Conservation (phyloP, 2,797 vertebrate species). For the Gymnocypris eckloni region DNA sequence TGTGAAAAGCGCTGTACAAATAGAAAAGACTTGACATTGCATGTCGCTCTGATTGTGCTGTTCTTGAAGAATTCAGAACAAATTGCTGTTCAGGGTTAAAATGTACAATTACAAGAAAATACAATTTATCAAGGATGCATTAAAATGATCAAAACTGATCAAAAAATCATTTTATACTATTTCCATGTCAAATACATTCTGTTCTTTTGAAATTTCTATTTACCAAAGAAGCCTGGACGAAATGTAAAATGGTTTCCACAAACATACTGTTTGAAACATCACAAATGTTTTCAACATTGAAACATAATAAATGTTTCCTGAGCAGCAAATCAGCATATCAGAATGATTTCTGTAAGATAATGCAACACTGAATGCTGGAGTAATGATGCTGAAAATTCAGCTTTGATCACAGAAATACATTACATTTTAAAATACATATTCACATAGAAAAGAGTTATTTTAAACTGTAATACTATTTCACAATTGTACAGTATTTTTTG, state of each 20-base stretch:
- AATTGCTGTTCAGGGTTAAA: neutral
- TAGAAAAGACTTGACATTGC: neutral
- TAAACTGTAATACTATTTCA: too few relatives aligned
- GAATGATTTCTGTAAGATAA: neutral
- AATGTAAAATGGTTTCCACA: too few relatives aligned
- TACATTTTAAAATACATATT: neutral
- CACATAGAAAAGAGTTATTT: neutral
- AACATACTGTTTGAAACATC: too few relatives aligned
- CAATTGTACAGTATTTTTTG: neutral
- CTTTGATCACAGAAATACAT: neutral
- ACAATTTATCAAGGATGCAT: neutral
- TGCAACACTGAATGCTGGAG: neutral
- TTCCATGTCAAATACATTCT: too few relatives aligned
- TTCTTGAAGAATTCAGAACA: neutral
- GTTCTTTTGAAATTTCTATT: too few relatives aligned
- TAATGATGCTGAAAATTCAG: too few relatives aligned
- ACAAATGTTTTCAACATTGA: too few relatives aligned
- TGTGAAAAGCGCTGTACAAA: neutral
- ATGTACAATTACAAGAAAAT: neutral
- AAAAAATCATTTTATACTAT: too few relatives aligned
- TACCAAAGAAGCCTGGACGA: too few relatives aligned
- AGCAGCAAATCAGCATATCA: neutral
- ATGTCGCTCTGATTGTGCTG: neutral
- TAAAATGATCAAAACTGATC: neutral
- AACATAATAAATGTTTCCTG: too few relatives aligned